These are phyloP conservation scores for Xylophagus ater DNA, from an alignment of 2,888 invertebrate species.

Conservation along the genomic window DNA sequence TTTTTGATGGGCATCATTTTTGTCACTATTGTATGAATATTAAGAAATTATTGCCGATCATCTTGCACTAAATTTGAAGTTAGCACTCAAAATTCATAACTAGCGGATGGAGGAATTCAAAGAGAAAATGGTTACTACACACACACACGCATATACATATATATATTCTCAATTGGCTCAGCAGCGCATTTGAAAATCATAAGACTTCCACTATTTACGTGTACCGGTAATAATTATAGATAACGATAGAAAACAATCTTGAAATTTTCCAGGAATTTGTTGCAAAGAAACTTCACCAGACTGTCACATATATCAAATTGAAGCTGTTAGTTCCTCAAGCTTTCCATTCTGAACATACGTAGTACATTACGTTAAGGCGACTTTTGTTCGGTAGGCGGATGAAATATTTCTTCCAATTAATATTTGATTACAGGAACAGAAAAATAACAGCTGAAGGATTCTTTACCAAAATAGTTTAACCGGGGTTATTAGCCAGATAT, in stretches of 20 bases:
- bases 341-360: neutral
- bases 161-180: too few relatives aligned
- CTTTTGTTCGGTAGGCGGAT: neutral
- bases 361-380: neutral
- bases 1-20: too few relatives aligned
- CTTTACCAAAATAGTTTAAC: neutral
- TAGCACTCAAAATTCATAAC: too few relatives aligned
- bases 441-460: neutral
- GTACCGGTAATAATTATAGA: neutral
- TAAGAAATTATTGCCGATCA: too few relatives aligned
- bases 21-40: too few relatives aligned
- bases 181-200: too few relatives aligned
- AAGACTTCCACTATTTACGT: constrained; percentile 5
- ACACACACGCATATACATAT: too few relatives aligned
- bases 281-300: neutral
- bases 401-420: constrained; percentile 1
- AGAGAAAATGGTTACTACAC: too few relatives aligned
- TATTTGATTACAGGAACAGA: neutral
- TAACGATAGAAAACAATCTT: neutral
- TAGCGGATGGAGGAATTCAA: too few relatives aligned
- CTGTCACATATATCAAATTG: neutral
- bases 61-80: too few relatives aligned
- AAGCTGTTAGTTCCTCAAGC: neutral
- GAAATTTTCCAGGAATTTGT: neutral
- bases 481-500: neutral